A percentile compares a stretch with the other conserved stretches of the same genome.
phyloP scores from a whole-genome alignment of 2,888 invertebrate genomes.

The Folsomia manolachei region DNA sequence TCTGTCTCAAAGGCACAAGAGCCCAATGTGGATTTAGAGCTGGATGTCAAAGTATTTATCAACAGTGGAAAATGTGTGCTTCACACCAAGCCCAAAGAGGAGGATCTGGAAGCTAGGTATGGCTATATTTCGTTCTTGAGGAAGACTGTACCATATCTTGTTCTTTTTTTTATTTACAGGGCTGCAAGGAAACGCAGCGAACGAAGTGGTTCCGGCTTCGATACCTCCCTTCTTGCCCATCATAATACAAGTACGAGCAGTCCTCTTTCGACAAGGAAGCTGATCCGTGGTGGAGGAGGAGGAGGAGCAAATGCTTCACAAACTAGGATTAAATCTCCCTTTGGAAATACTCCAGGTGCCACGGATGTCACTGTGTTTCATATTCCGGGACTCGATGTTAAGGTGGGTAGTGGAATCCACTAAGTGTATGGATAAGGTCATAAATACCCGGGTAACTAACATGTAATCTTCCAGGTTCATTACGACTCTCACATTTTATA shows the following conservation, averaged over 20 bases:
- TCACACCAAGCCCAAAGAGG: constrained; percentile 79
- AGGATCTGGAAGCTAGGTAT: constrained; percentile 58
- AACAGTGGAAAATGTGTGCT: constrained; percentile 96
- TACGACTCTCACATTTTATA: constrained; percentile 74
- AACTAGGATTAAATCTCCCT: constrained; percentile 47
- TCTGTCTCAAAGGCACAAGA: constrained; percentile 63
- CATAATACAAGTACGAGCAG: too few relatives aligned
- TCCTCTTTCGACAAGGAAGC: constrained; percentile 42
- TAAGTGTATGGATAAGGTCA: too few relatives aligned
- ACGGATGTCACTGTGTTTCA: constrained; percentile 81
- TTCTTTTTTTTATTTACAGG: too few relatives aligned
- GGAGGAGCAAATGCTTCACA: constrained; percentile 33
- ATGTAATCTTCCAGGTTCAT: too few relatives aligned
- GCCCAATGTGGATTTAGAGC: constrained; percentile 90
- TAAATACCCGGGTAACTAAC: too few relatives aligned
- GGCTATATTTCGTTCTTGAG: too few relatives aligned
- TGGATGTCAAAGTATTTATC: constrained; percentile 93
- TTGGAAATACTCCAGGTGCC: constrained; percentile 28
- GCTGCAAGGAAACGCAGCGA: constrained; percentile 41
- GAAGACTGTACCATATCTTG: too few relatives aligned
- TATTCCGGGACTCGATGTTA: constrained; percentile 86
- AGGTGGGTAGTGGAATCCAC: too few relatives aligned
- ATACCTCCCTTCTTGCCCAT: too few relatives aligned
- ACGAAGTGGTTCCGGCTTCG: constrained; percentile 47
- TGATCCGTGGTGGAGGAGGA: too few relatives aligned